A percentile compares a stretch with the other conserved stretches of the same genome.
Conservation (phyloP, 1,140 invertebrate species). For the Drosophila ohnishii region DNA sequence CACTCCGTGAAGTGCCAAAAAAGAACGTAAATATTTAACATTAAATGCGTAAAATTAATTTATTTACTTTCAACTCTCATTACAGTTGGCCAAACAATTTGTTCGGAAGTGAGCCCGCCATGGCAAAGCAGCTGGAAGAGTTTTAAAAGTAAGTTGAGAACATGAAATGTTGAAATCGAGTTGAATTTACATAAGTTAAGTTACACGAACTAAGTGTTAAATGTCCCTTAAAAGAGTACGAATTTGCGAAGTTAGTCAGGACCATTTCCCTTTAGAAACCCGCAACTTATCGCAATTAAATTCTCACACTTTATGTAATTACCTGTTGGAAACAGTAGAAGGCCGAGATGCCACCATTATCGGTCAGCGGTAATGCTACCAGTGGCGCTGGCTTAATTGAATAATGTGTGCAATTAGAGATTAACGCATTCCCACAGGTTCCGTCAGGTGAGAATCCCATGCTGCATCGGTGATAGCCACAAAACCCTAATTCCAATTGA, state of each 20-base stretch:
- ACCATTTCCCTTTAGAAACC: too few relatives aligned
- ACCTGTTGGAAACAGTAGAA: not conserved
- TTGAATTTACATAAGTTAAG: not conserved
- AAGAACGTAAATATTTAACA: slow-evolving; percentile 59
- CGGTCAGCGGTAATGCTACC: not conserved
- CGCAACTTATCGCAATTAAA: not conserved
- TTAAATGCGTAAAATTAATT: slow-evolving; percentile 56
- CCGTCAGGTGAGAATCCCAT: slow-evolving; percentile 4
- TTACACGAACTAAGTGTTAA: not conserved
- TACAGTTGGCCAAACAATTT: slow-evolving; percentile 69
- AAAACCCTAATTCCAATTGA: slow-evolving; percentile 32
- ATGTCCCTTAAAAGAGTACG: not conserved
- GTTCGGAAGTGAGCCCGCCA: slow-evolving; percentile 29
- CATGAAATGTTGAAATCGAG: not conserved
- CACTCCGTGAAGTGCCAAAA: slow-evolving; percentile 16
- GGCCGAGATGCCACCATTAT: not conserved
- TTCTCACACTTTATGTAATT: not conserved
- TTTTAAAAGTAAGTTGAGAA: slow-evolving; percentile 59
- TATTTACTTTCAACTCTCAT: slow-evolving; percentile 65
- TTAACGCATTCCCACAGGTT: slow-evolving; percentile 11
- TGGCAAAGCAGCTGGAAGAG: slow-evolving; percentile 46
- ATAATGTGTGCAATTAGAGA: slow-evolving; percentile 21
- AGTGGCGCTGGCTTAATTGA: slow-evolving; percentile 19
- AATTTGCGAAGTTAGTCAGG: not conserved
- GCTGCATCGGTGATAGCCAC: slow-evolving; percentile 3